A percentile compares a stretch with the other conserved stretches of the same genome.
phyloP scores from a whole-genome alignment of 2,888 invertebrate genomes.

The Pyrgus malvae region DNA sequence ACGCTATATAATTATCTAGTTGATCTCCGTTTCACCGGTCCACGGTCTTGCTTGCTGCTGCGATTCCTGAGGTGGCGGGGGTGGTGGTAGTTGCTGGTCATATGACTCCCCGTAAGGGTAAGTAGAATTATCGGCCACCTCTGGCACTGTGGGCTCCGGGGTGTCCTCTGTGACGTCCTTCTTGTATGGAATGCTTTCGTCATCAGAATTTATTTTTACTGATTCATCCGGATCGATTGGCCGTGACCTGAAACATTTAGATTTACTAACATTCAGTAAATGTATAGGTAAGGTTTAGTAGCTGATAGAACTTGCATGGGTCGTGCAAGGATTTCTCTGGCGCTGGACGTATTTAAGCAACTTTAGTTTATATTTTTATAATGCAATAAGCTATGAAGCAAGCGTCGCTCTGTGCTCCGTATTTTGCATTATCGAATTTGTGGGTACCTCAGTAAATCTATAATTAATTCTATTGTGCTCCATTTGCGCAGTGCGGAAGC shows the following conservation, averaged over 20 bases:
- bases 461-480: too few species aligned
- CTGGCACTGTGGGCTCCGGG: constrained; percentile 61
- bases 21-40: constrained; percentile 72
- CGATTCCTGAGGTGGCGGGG: constrained; percentile 30
- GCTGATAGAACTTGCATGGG: too few species aligned
- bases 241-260: constrained; percentile 46
- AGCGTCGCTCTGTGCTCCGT: too few species aligned
- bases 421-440: too few species aligned
- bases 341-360: too few species aligned
- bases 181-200: constrained; percentile 76
- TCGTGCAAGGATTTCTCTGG: too few species aligned
- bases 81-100: constrained; percentile 24
- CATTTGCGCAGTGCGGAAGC: too few species aligned
- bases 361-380: too few species aligned
- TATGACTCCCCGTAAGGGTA: constrained; percentile 49
- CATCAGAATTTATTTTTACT: constrained; percentile 68
- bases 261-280: neutral
- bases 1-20: constrained; percentile 46
- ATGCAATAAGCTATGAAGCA: too few species aligned
- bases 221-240: constrained; percentile 71
- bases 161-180: constrained; percentile 66
- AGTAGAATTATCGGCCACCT: constrained; percentile 46
- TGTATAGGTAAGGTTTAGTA: neutral
- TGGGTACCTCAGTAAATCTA: too few species aligned
- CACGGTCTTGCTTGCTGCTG: constrained; percentile 50